phyloP scores from a whole-genome alignment of 2,888 invertebrate genomes.

The Matsumyia berberina region DNA sequence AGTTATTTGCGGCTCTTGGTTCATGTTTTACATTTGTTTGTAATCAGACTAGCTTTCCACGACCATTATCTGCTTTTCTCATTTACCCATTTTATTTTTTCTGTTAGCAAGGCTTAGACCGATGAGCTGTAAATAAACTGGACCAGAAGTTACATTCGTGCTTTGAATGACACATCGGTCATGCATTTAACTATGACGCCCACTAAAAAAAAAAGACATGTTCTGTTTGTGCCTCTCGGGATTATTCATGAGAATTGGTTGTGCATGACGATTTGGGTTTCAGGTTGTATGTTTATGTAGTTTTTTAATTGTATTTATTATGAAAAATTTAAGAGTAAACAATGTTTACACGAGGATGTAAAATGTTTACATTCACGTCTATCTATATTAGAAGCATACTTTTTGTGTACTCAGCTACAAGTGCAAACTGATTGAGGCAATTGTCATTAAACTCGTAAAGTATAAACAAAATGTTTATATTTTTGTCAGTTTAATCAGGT shows the following conservation, averaged over 20 bases:
- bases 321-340: not conserved
- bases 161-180: constrained; percentile 59
- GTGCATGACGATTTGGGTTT: constrained; percentile 10
- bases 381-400: too few species aligned
- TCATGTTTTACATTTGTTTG: constrained; percentile 20
- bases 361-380: not conserved
- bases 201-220: constrained; percentile 51
- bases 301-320: not conserved
- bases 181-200: constrained; percentile 70
- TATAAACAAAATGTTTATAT: not conserved
- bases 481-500: not conserved
- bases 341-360: not conserved
- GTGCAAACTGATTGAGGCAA: too few species aligned
- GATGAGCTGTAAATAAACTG: constrained; percentile 28
- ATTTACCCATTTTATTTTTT: constrained; percentile 11
- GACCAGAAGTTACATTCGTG: constrained; percentile 26
- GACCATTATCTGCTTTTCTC: constrained; percentile 24
- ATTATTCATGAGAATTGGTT: constrained; percentile 26
- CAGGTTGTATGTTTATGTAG: not conserved
- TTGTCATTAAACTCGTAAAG: not conserved
- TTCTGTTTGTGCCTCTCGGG: constrained; percentile 4
- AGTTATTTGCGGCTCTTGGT: constrained; percentile 24
- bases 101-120: constrained; percentile 12
- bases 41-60: constrained; percentile 29
- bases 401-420: too few species aligned